Evolutionary conservation across 2,888 invertebrate genomes (phyloP).

Genomic region (Drosophila recens): DNA sequence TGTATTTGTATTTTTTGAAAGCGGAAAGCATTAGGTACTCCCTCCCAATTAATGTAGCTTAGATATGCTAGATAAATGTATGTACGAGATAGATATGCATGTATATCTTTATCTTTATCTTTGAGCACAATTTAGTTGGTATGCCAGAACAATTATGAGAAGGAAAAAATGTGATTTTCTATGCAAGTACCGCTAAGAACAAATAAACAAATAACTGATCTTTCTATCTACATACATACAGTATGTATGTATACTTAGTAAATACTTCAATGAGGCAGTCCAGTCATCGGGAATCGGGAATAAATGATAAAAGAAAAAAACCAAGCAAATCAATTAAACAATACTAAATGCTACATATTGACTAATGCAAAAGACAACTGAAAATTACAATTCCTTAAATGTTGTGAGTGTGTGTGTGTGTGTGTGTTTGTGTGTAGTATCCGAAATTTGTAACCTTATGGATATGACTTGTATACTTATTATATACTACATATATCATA

Average conservation of each 20-base stretch:
- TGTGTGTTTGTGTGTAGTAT: constrained; percentile 16
- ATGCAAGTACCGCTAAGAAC: constrained; percentile 33
- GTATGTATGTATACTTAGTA: constrained; percentile 9
- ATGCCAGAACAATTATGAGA: constrained; percentile 32
- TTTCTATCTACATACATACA: constrained; percentile 12
- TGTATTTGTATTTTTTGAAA: constrained; percentile 13
- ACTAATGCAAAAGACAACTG: constrained; percentile 12
- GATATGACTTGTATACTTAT: constrained; percentile 5
- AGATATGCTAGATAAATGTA: not conserved
- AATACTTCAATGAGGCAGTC: constrained; percentile 7
- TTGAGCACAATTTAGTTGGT: constrained; percentile 10
- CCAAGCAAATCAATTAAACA: constrained; percentile 8
- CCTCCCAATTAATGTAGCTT: constrained; percentile 1
- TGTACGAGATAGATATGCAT: not conserved
- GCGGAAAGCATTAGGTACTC: constrained; percentile 5
- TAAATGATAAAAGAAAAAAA: not conserved
- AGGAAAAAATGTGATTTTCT: constrained; percentile 41
- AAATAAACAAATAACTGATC: constrained; percentile 16
- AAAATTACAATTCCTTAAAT: constrained; percentile 18
- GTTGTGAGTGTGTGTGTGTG: constrained; percentile 27
- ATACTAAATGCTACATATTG: constrained; percentile 1
- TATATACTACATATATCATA: constrained; percentile 1
- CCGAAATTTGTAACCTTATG: not conserved
- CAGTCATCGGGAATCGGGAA: constrained; percentile 9
- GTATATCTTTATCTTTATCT: not conserved